Conservation (phyloP, 2,113 vertebrate genomes). For the Galbula dea region DNA sequence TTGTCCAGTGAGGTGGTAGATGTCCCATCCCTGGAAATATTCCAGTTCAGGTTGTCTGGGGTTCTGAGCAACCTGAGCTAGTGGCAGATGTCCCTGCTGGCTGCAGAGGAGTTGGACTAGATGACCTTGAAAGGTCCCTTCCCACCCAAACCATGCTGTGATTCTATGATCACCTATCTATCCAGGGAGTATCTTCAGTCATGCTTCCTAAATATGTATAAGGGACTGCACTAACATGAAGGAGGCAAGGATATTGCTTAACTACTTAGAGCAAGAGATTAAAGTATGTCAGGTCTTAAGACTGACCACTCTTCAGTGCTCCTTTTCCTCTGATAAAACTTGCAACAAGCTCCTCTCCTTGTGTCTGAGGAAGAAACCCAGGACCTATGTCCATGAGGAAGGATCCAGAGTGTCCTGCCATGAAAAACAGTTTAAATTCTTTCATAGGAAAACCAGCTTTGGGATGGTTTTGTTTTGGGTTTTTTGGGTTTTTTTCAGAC, state of each 20-base stretch:
- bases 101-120: background rate
- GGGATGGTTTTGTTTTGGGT: background rate
- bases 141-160: background rate
- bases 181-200: background rate
- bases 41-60: background rate
- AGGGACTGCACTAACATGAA: background rate
- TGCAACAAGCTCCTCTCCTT: background rate
- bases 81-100: background rate
- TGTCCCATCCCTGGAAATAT: background rate
- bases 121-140: background rate
- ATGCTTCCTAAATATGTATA: background rate
- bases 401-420: background rate
- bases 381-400: background rate
- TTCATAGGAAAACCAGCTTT: background rate
- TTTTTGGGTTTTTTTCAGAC: background rate
- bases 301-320: background rate
- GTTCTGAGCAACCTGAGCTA: background rate
- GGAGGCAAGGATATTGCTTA: background rate
- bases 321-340: background rate
- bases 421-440: constrained; percentile 25
- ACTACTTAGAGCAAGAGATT: background rate
- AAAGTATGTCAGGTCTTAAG: background rate
- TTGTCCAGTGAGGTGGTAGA: background rate
- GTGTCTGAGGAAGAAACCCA: background rate
- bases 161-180: background rate